Percentiles rank a stretch among this genome's conserved stretches.
Conservation (phyloP, 2,888 invertebrate species). For the Perdita meconis region DNA sequence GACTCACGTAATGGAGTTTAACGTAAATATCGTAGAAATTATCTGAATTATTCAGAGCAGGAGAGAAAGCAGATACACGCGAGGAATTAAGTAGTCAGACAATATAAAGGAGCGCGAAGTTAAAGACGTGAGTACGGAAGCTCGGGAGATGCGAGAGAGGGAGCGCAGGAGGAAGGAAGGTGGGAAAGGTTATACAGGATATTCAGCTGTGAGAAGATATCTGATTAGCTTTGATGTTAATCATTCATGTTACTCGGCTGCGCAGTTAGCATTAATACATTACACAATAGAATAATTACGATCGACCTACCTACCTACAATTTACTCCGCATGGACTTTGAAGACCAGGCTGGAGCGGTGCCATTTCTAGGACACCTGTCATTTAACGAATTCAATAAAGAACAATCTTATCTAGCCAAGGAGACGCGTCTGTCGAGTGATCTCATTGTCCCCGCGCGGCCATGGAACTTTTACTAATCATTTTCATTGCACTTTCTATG, state of each 20-base stretch:
- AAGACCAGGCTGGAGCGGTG: slow-evolving; percentile 36
- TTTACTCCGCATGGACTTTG: slow-evolving; percentile 32
- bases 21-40: background rate
- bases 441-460: background rate
- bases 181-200: slow-evolving; percentile 38
- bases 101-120: background rate
- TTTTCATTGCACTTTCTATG: background rate
- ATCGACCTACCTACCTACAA: slow-evolving; percentile 74
- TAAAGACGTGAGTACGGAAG: slow-evolving; percentile 10
- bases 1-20: background rate
- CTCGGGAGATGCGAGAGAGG: background rate
- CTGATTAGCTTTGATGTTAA: slow-evolving; percentile 81
- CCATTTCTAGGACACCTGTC: slow-evolving; percentile 57
- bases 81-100: slow-evolving; percentile 2
- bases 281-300: slow-evolving; percentile 77
- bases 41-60: background rate
- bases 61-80: background rate
- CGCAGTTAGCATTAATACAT: slow-evolving; percentile 73
- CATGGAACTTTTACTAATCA: background rate
- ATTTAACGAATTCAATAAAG: slow-evolving; percentile 25
- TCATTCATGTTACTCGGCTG: slow-evolving; percentile 73
- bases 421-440: slow-evolving; percentile 13
- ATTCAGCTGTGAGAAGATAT: slow-evolving; percentile 61
- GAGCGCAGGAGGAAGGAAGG: slow-evolving; percentile 1
- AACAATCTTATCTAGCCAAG: slow-evolving; percentile 25